Evolutionary conservation across 2,113 vertebrate species (phyloP), one percentile per base, ranked within the genome.

Genomic region (Seriola rivoliana): DNA sequence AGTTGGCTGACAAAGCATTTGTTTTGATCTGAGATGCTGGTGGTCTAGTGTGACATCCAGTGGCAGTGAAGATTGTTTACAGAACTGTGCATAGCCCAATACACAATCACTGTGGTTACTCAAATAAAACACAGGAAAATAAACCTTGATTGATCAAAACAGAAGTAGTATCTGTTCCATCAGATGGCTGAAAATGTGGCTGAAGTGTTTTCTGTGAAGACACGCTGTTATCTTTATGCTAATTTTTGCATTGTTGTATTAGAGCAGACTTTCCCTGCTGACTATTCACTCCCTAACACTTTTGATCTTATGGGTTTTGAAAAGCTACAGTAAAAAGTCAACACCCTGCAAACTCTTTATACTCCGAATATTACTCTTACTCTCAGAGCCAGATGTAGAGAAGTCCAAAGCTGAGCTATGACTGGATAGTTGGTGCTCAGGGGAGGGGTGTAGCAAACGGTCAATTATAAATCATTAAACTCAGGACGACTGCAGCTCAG

Each of bases 381-480:
- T 12, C 29, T 29, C 29, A 57, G 54, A 25, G 23, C 55, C 3
- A 5, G 1, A 58, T 23, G 55, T n/a, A 21, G 52, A 10, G 50
- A 54, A n/a, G 9, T 54, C 50, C 19, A 9, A 21, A 54, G 21
- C 58, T 58, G 11, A 42, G 50, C 59, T 23, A 1, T 19, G 42
- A n/a, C 42, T 58, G 50, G 25, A 71, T 23, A 11, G 2, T 10
- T 1, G 9, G 8, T 29, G 54, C 4, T 38, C 1, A 3, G 4
- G 17, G 19, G 32, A 13, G 21, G 14, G 16, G n/a, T 54, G 50
- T 14, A 23, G 21, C 25, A 36, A 80, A 69, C 0, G 23, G 50
- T 75, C 64, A 64, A 64, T 70, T 69, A 68, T 21, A 70, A 72
- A 50, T 62, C 55, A 2, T 57, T 50, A 64, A 50, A 64, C 32